phyloP scores from a whole-genome alignment of 2,113 vertebrate species.

The Actenoides lindsayi region DNA sequence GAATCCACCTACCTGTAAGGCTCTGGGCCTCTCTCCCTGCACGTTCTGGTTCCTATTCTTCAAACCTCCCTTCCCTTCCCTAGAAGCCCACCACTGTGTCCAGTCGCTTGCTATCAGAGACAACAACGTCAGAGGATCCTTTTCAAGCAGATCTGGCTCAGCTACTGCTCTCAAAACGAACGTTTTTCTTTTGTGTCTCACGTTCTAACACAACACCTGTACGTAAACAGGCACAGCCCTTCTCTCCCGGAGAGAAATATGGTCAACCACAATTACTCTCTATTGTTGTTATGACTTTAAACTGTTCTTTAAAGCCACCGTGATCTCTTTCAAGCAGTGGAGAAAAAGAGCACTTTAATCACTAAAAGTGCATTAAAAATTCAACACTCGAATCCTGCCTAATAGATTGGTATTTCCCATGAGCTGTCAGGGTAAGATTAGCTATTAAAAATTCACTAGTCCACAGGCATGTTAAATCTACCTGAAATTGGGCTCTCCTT shows the following conservation, averaged over 20 bases:
- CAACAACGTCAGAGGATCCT: not conserved
- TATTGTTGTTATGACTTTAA: conserved; percentile 45
- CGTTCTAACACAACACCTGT: not conserved
- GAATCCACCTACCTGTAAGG: not conserved
- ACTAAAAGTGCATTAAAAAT: conserved; percentile 65
- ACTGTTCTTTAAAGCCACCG: conserved; percentile 44
- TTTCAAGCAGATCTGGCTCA: not conserved
- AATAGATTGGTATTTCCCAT: conserved; percentile 67
- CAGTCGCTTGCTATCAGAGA: fast-evolving
- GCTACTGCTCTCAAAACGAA: not conserved
- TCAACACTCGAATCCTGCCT: conserved; percentile 54
- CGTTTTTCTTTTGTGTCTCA: not conserved
- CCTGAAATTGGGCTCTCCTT: conserved; percentile 19
- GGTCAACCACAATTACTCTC: conserved; percentile 33
- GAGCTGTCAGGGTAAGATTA: conserved; percentile 50
- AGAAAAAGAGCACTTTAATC: conserved; percentile 55
- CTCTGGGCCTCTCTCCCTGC: not conserved
- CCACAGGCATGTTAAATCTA: conserved; percentile 42
- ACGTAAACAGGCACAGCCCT: not conserved
- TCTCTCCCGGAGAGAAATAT: not conserved
- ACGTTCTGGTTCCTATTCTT: not conserved
- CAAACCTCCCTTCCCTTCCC: not conserved
- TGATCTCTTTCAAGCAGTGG: conserved; percentile 38
- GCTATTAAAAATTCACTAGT: conserved; percentile 65
- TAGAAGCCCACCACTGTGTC: not conserved